These are phyloP conservation scores for Sericinus montela DNA, from an alignment of 2,888 invertebrate genomes.

Conservation along the genomic window DNA sequence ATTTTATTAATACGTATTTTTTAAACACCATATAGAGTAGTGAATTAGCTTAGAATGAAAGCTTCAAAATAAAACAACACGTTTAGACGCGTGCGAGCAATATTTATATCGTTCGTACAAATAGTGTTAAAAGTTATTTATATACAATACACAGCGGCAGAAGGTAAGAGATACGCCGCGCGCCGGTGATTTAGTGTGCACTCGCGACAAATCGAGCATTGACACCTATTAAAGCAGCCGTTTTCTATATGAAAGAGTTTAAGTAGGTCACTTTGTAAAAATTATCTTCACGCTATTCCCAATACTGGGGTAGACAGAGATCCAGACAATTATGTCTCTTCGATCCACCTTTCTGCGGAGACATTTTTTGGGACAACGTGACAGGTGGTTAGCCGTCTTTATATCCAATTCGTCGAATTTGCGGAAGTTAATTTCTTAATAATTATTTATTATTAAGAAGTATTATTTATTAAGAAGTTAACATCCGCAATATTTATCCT, in stretches of 20 bases:
- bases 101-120: conserved; percentile 28
- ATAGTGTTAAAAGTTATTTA: conserved; percentile 27
- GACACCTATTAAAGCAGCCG: neutral
- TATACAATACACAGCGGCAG: conserved; percentile 19
- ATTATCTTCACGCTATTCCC: too few relatives aligned
- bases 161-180: conserved; percentile 18
- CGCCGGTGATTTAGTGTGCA: conserved; percentile 25
- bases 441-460: too few relatives aligned
- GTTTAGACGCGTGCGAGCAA: conserved; percentile 21
- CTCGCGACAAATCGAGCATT: conserved; percentile 11
- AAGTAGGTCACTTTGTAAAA: neutral
- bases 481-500: too few relatives aligned
- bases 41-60: too few relatives aligned
- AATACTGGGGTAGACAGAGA: too few relatives aligned
- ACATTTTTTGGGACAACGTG: too few relatives aligned
- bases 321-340: too few relatives aligned
- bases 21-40: conserved; percentile 21
- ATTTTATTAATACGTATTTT: neutral
- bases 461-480: too few relatives aligned
- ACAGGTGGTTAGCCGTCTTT: too few relatives aligned
- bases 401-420: too few relatives aligned
- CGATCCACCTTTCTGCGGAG: too few relatives aligned
- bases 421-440: too few relatives aligned
- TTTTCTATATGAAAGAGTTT: neutral
- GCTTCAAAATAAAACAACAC: conserved; percentile 28